Evolutionary conservation across 2,797 vertebrate genomes (phyloP), one percentile per base, ranked within the genome.

Genomic region (Malacoctenus gilli): DNA sequence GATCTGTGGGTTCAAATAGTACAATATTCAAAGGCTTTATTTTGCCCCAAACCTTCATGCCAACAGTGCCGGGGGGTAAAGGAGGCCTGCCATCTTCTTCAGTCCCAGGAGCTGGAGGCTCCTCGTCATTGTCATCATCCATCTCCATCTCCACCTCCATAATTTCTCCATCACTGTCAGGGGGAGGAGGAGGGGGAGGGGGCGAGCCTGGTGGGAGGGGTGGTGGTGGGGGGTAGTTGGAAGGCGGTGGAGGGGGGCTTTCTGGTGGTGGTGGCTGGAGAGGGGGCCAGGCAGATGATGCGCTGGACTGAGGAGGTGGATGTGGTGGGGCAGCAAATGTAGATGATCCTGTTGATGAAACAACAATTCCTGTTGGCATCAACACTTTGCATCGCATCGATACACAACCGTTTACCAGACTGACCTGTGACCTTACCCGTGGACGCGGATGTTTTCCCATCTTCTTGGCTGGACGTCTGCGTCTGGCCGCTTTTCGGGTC

Each of bases 71-170:
- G 22, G 91, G 79, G 31, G 90, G 87, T 61, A 92, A 89, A 30
- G 91, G 68, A 25, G 91, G 87, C 40, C 77, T 77, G 53, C 81
- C 85, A 0, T 95, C 93, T 30, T 96, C 95, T 75, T 99, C 97
- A 0, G 96, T 98, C 75, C 97, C 96, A 0, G 97, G 97, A 0
- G 96, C 96, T 1, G 97, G 97, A 0, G 97, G 96, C 71, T 98
- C 97, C 39, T 93, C 92, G 4, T 94, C 94, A n/a, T n/a, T n/a
- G 15, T 97, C 96, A 74, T 98, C 95, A 71, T 99, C 96, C 96
- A 99, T 97, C 84, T 99, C 96, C 97, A 99, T 99, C 84, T 99
- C 97, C 48, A 98, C 97, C 80, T 98, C 96, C 84, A 97, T 94
- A 38, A 98, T 99, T 77, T 99, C 96, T 0, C 91, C 89, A 1